These are phyloP conservation scores for Sebastes fasciatus DNA, from an alignment of 2,113 vertebrate species.

Conservation along the genomic window DNA sequence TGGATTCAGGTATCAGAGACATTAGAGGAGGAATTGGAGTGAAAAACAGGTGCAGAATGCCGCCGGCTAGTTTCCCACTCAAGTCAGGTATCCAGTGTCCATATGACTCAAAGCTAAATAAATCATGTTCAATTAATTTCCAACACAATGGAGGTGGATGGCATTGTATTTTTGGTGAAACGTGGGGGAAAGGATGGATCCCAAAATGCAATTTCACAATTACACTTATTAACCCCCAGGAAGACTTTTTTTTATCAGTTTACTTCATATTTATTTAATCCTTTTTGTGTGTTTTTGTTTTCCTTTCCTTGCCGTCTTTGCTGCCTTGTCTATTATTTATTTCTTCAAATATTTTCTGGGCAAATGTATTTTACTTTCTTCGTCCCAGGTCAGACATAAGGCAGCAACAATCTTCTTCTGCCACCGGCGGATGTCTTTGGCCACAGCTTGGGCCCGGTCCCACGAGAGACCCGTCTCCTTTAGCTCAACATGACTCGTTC, in stretches of 20 bases:
- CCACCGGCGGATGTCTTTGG: neutral
- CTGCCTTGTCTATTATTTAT: neutral
- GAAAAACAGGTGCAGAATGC: slow-evolving; percentile 67
- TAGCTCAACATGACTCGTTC: neutral
- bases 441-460: neutral
- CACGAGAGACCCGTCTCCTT: neutral
- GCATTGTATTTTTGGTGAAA: slow-evolving; percentile 25
- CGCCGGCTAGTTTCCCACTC: slow-evolving; percentile 80
- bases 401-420: neutral
- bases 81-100: slow-evolving; percentile 65
- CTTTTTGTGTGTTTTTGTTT: neutral
- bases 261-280: neutral
- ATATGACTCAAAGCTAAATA: slow-evolving; percentile 58
- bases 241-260: neutral
- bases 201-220: neutral
- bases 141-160: neutral
- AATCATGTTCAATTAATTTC: slow-evolving; percentile 56
- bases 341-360: neutral
- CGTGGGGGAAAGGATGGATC: neutral
- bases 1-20: slow-evolving; percentile 67
- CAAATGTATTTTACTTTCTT: neutral
- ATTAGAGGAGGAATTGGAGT: slow-evolving; percentile 50
- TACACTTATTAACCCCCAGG: neutral
- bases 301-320: neutral
- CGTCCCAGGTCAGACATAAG: neutral